Evolutionary conservation across 2,888 invertebrate species (phyloP).

Genomic region (Phyllotreta cruciferae): DNA sequence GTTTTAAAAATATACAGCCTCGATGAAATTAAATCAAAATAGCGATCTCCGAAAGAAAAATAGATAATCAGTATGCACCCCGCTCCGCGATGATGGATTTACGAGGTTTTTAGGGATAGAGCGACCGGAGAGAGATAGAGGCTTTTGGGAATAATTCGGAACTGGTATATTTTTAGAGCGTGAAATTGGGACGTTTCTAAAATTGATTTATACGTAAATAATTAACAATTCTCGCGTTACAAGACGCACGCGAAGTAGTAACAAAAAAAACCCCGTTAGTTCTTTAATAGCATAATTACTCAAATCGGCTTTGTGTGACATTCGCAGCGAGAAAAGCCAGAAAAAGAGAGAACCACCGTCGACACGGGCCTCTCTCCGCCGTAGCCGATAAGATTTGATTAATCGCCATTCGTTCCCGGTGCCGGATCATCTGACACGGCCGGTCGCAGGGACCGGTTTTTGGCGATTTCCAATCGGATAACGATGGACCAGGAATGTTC

Average conservation of each 20-base stretch:
- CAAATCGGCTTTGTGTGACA: constrained; percentile 21
- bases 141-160: constrained; percentile 4
- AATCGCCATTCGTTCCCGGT: constrained; percentile 55
- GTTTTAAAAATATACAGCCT: constrained; percentile 29
- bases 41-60: constrained; percentile 42
- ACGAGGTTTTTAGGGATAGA: constrained; percentile 35
- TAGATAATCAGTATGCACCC: constrained; percentile 52
- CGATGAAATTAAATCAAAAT: constrained; percentile 34
- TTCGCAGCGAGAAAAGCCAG: constrained; percentile 29
- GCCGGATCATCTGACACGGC: constrained; percentile 55
- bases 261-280: too few species aligned
- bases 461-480: constrained; percentile 55
- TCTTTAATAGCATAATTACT: constrained; percentile 17
- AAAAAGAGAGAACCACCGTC: constrained; percentile 26
- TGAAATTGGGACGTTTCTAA: too few species aligned
- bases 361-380: constrained; percentile 24
- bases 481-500: constrained; percentile 53
- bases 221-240: too few species aligned
- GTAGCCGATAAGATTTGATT: constrained; percentile 57
- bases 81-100: constrained; percentile 47
- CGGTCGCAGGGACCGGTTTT: constrained; percentile 52
- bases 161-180: background rate
- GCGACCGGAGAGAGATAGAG: background rate
- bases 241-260: too few species aligned
- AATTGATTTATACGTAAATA: too few species aligned